Evolutionary conservation across 2,797 vertebrate genomes (phyloP).

Genomic region (Menidia menidia): DNA sequence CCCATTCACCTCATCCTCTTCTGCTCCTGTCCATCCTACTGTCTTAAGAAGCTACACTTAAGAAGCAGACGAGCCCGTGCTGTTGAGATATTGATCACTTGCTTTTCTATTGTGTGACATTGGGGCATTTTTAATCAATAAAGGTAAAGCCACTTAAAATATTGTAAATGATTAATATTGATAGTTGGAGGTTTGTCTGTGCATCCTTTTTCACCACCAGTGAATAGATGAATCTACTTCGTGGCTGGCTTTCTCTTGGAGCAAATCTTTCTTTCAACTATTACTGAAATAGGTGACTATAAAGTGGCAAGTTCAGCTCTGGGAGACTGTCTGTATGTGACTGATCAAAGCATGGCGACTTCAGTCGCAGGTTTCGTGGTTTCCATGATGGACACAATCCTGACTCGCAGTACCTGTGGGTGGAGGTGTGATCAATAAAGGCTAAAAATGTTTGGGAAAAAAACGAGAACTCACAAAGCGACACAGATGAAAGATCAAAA

Average conservation of each 20-base stretch:
- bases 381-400: not conserved
- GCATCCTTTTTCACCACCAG: no score
- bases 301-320: not conserved
- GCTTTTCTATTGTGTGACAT: slow-evolving; percentile 25
- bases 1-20: slow-evolving; percentile 12
- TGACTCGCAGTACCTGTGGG: not conserved
- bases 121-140: slow-evolving; percentile 13
- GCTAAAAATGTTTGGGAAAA: no score
- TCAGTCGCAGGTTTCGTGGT: not conserved
- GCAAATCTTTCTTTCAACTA: not conserved
- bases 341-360: not conserved
- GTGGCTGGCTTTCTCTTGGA: not conserved
- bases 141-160: not conserved
- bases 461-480: no score
- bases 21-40: no score
- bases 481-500: no score
- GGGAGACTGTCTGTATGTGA: no score
- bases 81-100: slow-evolving; percentile 58
- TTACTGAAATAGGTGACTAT: not conserved
- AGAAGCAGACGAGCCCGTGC: slow-evolving; percentile 44
- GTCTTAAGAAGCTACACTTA: slow-evolving; percentile 5
- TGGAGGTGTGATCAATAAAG: not conserved
- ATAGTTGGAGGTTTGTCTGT: no score
- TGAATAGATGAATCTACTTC: no score
- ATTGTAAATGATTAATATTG: not conserved